Evolutionary conservation across 2,888 invertebrate species (phyloP).

Genomic region (Xiphydria camelus): DNA sequence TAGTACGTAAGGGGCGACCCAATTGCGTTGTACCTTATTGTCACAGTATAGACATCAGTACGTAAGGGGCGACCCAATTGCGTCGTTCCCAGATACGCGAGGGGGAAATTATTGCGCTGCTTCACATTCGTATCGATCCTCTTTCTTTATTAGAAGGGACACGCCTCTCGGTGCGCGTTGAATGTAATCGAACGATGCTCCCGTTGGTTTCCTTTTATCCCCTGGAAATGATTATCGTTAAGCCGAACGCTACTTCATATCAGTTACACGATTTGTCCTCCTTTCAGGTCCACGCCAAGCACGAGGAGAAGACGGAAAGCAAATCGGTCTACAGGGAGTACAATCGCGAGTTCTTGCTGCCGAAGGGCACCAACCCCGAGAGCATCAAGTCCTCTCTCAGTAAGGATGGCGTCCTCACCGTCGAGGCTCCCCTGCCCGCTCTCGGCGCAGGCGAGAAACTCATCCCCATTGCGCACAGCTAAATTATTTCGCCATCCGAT

Average conservation of each 20-base stretch:
- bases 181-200: not conserved
- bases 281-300: slow-evolving; percentile 92
- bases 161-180: not conserved
- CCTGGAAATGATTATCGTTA: too few relatives aligned
- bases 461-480: slow-evolving; percentile 78
- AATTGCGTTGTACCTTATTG: too few relatives aligned
- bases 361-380: slow-evolving; percentile 96
- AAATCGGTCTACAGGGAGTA: slow-evolving; percentile 98
- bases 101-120: not conserved
- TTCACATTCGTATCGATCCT: not conserved
- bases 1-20: too few relatives aligned
- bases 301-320: slow-evolving; percentile 96
- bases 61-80: too few relatives aligned
- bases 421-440: slow-evolving; percentile 94
- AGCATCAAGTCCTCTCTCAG: slow-evolving; percentile 93
- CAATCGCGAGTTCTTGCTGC: slow-evolving; percentile 95
- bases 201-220: too few relatives aligned
- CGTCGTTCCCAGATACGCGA: too few relatives aligned
- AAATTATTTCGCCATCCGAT: slow-evolving; percentile 33
- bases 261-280: too few relatives aligned
- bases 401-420: slow-evolving; percentile 94
- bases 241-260: too few relatives aligned
- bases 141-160: not conserved
- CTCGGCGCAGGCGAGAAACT: slow-evolving; percentile 78
- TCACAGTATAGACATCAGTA: too few relatives aligned